phyloP scores from a whole-genome alignment of 53 echinoderm and acorn worm genomes.

The Glandiceps talaboti region DNA sequence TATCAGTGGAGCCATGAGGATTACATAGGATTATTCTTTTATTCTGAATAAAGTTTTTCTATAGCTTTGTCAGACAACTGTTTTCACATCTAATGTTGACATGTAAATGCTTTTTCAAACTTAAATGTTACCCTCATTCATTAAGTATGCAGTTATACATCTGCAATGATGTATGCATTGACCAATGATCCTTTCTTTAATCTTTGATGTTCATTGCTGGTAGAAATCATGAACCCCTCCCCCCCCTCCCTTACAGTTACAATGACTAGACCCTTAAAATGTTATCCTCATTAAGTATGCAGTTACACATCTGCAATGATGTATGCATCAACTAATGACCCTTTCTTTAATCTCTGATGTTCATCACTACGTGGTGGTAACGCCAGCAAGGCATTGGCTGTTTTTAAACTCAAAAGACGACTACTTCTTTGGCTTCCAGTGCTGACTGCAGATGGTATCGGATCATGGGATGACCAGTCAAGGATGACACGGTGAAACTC shows the following conservation, averaged over 20 bases:
- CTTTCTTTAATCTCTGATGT: not conserved
- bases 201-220: conserved; percentile 5
- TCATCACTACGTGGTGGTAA: conserved; percentile 41
- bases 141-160: no score
- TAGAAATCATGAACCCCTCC: no score
- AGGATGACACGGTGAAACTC: conserved; percentile 76
- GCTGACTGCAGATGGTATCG: conserved; percentile 48
- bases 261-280: no score
- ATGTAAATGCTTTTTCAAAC: no score
- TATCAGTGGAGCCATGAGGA: no score
- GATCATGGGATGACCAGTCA: conserved; percentile 38
- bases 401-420: conserved; percentile 77
- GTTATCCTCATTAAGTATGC: no score
- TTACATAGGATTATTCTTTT: no score
- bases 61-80: no score
- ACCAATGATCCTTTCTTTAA: conserved; percentile 9
- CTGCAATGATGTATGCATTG: conserved; percentile 11
- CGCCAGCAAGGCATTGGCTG: conserved; percentile 65
- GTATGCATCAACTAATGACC: conserved; percentile 18
- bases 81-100: no score
- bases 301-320: not conserved
- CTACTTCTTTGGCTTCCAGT: conserved; percentile 90
- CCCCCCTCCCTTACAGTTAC: no score
- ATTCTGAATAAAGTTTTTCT: no score
- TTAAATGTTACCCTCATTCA: no score